A percentile compares a stretch with the other conserved stretches of the same genome.
Conservation (phyloP, 2,797 vertebrate genomes). For the Characodon lateralis region DNA sequence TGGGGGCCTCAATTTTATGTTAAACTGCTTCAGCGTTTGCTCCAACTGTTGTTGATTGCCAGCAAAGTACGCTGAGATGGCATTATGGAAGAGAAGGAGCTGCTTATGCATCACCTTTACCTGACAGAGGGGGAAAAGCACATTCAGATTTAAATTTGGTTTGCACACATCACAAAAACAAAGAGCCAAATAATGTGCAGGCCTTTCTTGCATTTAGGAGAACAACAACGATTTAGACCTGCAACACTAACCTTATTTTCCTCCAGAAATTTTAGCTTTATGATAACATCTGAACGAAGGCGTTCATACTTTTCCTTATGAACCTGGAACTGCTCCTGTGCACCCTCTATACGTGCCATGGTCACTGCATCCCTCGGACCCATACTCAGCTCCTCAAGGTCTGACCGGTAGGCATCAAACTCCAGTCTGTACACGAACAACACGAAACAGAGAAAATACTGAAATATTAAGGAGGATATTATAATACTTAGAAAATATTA, state of each 20-base stretch:
- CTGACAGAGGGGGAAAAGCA: constrained; percentile 63
- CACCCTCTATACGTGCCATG: constrained; percentile 87
- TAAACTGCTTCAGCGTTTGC: constrained; percentile 96
- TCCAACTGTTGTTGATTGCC: constrained; percentile 98
- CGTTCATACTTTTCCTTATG: constrained; percentile 95
- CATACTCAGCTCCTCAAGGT: constrained; percentile 94
- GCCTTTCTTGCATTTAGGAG: background rate
- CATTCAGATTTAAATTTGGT: background rate
- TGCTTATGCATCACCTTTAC: constrained; percentile 99
- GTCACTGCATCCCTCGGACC: constrained; percentile 89
- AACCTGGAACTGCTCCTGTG: constrained; percentile 92
- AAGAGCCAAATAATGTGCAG: background rate
- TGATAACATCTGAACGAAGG: constrained; percentile 90
- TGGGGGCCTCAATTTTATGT: constrained; percentile 90
- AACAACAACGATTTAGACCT: background rate
- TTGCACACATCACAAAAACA: background rate
- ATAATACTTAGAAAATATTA: background rate
- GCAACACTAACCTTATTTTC: constrained; percentile 91
- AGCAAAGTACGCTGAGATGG: constrained; percentile 96
- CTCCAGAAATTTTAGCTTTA: constrained; percentile 97
- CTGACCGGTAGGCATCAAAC: constrained; percentile 94
- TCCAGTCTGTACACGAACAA: constrained; percentile 84
- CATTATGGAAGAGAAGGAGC: constrained; percentile 96
- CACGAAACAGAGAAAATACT: background rate
- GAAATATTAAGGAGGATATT: background rate